Evolutionary conservation across 2,888 invertebrate genomes (phyloP), one percentile per base, ranked within the genome.

Genomic region (Phoronis australis): DNA sequence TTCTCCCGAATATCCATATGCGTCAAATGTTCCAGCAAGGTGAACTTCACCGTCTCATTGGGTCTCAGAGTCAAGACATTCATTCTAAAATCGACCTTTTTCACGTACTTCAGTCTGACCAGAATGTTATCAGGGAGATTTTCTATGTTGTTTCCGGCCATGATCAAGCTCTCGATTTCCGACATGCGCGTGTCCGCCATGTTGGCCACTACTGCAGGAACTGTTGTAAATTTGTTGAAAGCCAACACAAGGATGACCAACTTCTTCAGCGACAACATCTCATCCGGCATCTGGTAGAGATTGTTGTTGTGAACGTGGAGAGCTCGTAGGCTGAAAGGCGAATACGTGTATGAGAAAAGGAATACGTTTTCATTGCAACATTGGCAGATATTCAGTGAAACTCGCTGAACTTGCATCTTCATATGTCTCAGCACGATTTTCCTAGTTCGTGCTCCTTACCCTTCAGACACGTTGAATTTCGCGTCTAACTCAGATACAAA

Each of bases 1-100:
- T 79, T 79, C 59, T 79, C 78, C 3, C 78, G 56, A 25, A 79
- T 61, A 60, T 79, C 79, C 39, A 79, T 52, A 58, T 78, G 77
- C 4, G 76, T 75, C 50, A 77, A 60, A 43, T 68, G 63, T 42
- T 73, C 71, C 38, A 77, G 61, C 35, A 62, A 61, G 38, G 68
- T 65, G 52, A 76, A 71, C 54, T 69, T 68, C 26, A 68, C 60
- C 40, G 67, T 69, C 55, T 75, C 75, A 51, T 65, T 66, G 1
- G 70, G 65, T 21, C 66, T 55, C 39, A 76, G 56, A 15, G 65
- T 62, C 37, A 77, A 59, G 24, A 59, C 64, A 55, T 77, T 77
- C 66, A 76, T 61, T 23, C 77, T 56, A 20, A 77, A 64, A 55
- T 77, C 75, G 31, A 75, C 64, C 56, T 73, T 75, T 52, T 71